Base-by-base conservation (phyloP, 2,113 vertebrate species). In the Lynx canadensis region DNA sequence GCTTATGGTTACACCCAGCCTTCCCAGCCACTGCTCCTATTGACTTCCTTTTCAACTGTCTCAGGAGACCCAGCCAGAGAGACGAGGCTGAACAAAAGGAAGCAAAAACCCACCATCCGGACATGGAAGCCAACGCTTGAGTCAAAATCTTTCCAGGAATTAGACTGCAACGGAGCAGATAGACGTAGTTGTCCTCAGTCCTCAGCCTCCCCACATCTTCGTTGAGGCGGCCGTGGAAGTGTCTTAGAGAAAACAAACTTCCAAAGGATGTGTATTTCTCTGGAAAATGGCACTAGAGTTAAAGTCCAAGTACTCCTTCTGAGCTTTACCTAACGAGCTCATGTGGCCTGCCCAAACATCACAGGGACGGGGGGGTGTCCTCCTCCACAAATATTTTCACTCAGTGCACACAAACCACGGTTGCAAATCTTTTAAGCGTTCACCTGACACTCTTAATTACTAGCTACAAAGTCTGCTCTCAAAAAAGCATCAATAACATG, bases 21-120 rank as follows among this genome's bases (percentile, higher is more conserved):
- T 96, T 94, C 86, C 85, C 87, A 97, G 84, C 38, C 92, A 86
- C 3, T n/a, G 87, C 86, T 45, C 66, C 7, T 48, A 91, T 55
- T 88, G 55, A 93, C 60, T 97, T 97, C 94, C 97, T 88, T 4
- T 89, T 80, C 92, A 71, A 82, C 52, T 73, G 92, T 97, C 97
- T 92, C 74, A 65, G 68, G 89, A 95, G 93, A 96, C 60, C 29
- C 69, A 91, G 94, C 27, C 86, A 15, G 94, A 91, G 89, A n/a
- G 66, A 87, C 16, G 31, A 45, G 29, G 73, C 41, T 68, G 63
- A 96, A 96, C 74, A 89, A 94, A 97, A 95, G 83, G 79, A 94
- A 96, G 79, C 81, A 74, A 79, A 95, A 80, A 6, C 83, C 92
- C 80, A 89, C 94, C 25, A 84, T 97, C 68, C 27, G 14, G 93